Evolutionary conservation across 2,797 vertebrate genomes (phyloP).

Genomic region (Borostomias antarcticus): DNA sequence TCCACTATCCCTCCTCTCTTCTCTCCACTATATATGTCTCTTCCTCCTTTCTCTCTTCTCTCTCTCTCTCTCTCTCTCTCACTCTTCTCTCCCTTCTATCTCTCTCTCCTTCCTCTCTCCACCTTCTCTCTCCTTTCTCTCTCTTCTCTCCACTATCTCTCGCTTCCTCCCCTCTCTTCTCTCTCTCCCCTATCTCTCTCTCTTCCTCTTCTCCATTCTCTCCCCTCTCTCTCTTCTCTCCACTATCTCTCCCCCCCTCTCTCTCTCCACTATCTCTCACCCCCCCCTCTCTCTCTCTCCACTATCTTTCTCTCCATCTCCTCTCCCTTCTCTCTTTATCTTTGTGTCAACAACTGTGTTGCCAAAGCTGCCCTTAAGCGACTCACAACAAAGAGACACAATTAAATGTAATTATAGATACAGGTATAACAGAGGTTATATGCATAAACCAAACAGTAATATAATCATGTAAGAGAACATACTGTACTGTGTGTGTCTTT

Average conservation of each 20-base stretch:
- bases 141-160: no score
- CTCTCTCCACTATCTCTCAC: no score
- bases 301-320: not conserved
- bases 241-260: not conserved
- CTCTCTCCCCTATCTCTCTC: not conserved
- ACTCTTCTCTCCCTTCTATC: not conserved
- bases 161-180: not conserved
- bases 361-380: no score
- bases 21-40: no score
- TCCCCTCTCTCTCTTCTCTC: not conserved
- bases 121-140: no score
- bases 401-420: no score
- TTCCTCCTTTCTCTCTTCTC: not conserved
- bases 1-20: not conserved
- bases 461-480: no score
- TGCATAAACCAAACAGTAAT: no score
- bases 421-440: no score
- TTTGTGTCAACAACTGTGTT: conserved; percentile 4
- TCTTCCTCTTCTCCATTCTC: not conserved
- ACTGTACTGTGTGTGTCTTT: no score
- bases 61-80: not conserved
- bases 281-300: not conserved
- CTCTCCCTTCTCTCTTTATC: conserved; percentile 2
- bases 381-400: no score
- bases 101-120: not conserved